Evolutionary conservation across 2,797 vertebrate species (phyloP).

Genomic region (Catostomus latipinnis): DNA sequence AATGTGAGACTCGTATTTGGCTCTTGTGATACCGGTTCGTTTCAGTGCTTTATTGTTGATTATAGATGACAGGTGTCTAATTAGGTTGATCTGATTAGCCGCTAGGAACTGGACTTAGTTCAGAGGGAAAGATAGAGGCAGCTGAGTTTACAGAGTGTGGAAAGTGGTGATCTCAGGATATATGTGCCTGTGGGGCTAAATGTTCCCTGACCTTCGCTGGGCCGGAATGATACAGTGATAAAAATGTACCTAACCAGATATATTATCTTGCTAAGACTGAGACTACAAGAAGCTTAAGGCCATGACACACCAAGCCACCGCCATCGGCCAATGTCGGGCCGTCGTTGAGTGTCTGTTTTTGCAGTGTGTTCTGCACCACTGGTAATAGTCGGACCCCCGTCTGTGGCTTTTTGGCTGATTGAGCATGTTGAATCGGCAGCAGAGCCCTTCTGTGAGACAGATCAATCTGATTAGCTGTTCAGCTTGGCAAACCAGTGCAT

Average conservation of each 20-base stretch:
- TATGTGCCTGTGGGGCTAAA: conserved; percentile 33
- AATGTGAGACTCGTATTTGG: conserved; percentile 26
- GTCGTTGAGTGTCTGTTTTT: no score
- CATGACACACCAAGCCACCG: no score
- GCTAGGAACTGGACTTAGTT: conserved; percentile 49
- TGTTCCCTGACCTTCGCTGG: conserved; percentile 43
- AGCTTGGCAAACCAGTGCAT: no score
- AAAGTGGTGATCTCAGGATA: conserved; percentile 41
- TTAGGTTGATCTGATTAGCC: conserved; percentile 51
- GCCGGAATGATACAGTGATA: conserved; percentile 32
- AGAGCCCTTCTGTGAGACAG: no score
- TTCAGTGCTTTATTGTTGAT: conserved; percentile 52
- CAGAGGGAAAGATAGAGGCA: conserved; percentile 39
- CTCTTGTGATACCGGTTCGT: conserved; percentile 29
- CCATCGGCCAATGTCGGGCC: no score
- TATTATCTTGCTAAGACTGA: conserved; percentile 33
- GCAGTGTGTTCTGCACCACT: no score
- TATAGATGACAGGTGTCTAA: conserved; percentile 58
- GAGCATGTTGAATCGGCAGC: no score
- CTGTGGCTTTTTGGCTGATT: no score
- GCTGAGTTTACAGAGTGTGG: conserved; percentile 28
- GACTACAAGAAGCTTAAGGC: conserved; percentile 8
- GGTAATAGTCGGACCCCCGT: no score
- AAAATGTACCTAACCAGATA: conserved; percentile 29
- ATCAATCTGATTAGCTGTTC: no score